phyloP scores from a whole-genome alignment of 35 echinoderm and acorn worm species.

The Diadema setosum region DNA sequence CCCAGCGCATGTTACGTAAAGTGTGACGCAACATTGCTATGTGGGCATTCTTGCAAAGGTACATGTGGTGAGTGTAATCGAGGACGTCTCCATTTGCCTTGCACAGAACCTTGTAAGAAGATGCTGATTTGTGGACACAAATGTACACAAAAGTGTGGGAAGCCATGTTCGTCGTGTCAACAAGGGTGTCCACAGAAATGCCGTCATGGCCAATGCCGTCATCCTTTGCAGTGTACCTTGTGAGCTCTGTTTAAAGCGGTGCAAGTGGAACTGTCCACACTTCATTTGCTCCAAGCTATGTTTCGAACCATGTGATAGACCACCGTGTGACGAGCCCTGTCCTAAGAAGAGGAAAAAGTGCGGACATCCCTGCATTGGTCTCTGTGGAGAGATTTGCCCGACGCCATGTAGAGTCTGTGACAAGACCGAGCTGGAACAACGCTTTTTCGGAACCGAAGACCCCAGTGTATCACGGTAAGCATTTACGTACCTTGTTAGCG shows the following conservation, averaged over 20 bases:
- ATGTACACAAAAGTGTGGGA: constrained; percentile 55
- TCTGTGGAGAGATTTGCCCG: constrained; percentile 67
- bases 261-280: constrained; percentile 60
- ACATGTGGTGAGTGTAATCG: background rate
- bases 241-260: constrained; percentile 46
- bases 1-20: constrained; percentile 5
- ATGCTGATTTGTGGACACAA: constrained; percentile 76
- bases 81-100: background rate
- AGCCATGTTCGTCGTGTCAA: constrained; percentile 69
- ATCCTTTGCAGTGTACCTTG: constrained; percentile 55
- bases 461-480: constrained; percentile 15
- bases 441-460: constrained; percentile 67
- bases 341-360: background rate
- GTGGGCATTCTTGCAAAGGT: constrained; percentile 49
- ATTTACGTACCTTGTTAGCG: background rate
- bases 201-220: constrained; percentile 60
- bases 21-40: constrained; percentile 44
- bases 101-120: constrained; percentile 32
- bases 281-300: constrained; percentile 28
- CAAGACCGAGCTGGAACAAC: constrained; percentile 32
- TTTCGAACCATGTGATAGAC: constrained; percentile 43
- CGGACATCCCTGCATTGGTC: constrained; percentile 56
- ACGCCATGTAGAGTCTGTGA: constrained; percentile 46
- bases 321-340: constrained; percentile 38
- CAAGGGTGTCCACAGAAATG: constrained; percentile 65